Evolutionary conservation across 2,797 vertebrate species (phyloP).

Genomic region (Sebastes vulpes): DNA sequence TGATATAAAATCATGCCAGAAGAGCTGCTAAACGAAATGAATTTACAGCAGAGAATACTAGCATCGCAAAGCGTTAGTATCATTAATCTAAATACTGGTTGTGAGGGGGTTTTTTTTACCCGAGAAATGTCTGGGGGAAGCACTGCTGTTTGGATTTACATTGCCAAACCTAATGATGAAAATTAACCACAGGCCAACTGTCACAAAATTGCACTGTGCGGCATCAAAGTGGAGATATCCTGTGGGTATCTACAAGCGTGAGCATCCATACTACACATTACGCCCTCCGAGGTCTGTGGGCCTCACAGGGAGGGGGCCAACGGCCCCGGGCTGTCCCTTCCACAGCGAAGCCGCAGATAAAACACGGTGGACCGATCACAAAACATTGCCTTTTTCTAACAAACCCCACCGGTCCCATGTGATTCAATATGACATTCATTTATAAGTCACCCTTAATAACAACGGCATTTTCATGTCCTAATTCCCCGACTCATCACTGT

Average conservation of each 20-base stretch:
- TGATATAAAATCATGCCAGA: slow-evolving; percentile 35
- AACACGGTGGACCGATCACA: slow-evolving; percentile 65
- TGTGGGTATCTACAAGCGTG: slow-evolving; percentile 57
- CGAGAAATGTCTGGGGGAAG: slow-evolving; percentile 23
- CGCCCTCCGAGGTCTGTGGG: slow-evolving; percentile 40
- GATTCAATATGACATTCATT: slow-evolving; percentile 82
- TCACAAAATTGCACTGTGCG: slow-evolving; percentile 39
- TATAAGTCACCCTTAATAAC: slow-evolving; percentile 82
- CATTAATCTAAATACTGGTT: slow-evolving; percentile 47
- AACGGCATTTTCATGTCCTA: slow-evolving; percentile 76
- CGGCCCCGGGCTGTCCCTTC: slow-evolving; percentile 46
- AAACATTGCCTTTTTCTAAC: slow-evolving; percentile 64
- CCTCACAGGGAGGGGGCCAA: slow-evolving; percentile 3
- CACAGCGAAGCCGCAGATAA: slow-evolving; percentile 31
- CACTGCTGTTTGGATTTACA: slow-evolving; percentile 51
- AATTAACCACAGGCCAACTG: slow-evolving; percentile 60
- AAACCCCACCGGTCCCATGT: slow-evolving; percentile 65
- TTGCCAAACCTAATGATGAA: slow-evolving; percentile 50
- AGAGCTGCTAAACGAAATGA: slow-evolving; percentile 15
- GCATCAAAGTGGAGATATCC: slow-evolving; percentile 64
- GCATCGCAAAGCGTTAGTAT: slow-evolving; percentile 5
- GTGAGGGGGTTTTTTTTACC: neutral
- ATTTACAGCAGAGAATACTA: slow-evolving; percentile 24
- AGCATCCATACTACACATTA: slow-evolving; percentile 52
- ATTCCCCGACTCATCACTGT: slow-evolving; percentile 75